Evolutionary conservation across 2,797 vertebrate species (phyloP).

Genomic region (Podarcis lilfordi): DNA sequence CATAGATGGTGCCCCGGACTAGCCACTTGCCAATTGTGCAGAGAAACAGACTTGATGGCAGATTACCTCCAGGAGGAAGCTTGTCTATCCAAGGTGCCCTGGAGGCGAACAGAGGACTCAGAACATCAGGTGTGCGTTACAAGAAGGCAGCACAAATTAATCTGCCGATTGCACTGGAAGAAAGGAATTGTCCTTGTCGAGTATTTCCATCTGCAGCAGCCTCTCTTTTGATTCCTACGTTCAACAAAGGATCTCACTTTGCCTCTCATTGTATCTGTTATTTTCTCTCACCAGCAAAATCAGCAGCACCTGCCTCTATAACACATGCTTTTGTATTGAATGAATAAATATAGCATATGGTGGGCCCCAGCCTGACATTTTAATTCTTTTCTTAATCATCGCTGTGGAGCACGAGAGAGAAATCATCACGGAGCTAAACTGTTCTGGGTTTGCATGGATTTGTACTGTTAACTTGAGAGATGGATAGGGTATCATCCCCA

Average conservation of each 20-base stretch:
- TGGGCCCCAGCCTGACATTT: not conserved
- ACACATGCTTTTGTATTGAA: not conserved
- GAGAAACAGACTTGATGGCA: not conserved
- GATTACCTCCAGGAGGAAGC: not conserved
- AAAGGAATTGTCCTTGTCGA: not conserved
- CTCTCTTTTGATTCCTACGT: not conserved
- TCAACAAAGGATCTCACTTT: not conserved
- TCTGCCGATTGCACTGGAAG: not conserved
- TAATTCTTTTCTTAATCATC: not conserved
- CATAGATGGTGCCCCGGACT: not conserved
- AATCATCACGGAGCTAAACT: not conserved
- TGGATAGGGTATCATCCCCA: not conserved
- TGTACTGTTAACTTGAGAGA: not conserved
- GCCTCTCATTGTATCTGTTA: not conserved
- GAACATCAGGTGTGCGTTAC: not conserved
- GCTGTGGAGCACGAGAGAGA: not conserved
- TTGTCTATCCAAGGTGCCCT: not conserved
- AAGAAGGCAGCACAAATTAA: not conserved
- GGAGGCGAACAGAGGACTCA: not conserved
- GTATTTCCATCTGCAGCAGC: not conserved
- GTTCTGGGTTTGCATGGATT: not conserved
- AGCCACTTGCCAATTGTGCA: not conserved
- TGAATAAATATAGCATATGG: not conserved
- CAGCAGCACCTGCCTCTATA: not conserved
- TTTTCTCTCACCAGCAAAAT: not conserved